Conservation (phyloP, 2,888 invertebrate species). For the Labia minor region DNA sequence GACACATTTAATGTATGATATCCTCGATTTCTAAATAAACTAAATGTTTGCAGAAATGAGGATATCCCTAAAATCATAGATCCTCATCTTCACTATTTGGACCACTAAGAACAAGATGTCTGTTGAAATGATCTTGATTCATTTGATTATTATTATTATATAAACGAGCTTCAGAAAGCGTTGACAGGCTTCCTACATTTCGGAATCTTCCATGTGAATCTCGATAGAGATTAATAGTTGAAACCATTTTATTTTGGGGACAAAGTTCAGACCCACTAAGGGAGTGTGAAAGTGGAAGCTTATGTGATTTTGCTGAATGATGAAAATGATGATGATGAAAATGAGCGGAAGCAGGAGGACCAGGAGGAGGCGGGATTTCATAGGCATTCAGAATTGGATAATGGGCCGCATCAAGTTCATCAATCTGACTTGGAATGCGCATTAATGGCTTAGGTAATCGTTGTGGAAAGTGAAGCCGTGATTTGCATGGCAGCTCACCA, state of each 20-base stretch:
- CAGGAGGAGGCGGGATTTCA: background rate
- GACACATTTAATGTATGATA: background rate
- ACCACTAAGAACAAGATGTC: conserved; percentile 20
- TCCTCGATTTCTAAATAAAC: background rate
- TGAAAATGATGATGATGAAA: conserved; percentile 2
- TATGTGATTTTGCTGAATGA: background rate
- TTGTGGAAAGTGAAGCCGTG: conserved; percentile 16
- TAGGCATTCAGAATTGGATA: background rate
- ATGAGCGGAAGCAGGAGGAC: background rate
- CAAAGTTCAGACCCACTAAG: background rate
- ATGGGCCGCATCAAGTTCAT: background rate
- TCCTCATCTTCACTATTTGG: conserved; percentile 21
- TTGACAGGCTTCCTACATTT: background rate
- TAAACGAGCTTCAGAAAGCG: background rate
- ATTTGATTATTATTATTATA: conserved; percentile 1
- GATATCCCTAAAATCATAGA: conserved; percentile 16
- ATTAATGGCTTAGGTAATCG: conserved; percentile 8
- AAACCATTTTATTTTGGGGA: background rate
- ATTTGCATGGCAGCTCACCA: conserved; percentile 21
- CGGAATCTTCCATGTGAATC: conserved; percentile 6
- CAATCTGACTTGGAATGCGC: conserved; percentile 13
- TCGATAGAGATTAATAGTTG: background rate
- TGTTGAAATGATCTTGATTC: conserved; percentile 19
- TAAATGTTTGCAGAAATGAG: background rate
- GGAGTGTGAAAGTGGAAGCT: background rate